Evolutionary conservation across 2,888 invertebrate genomes (phyloP).

Genomic region (Stenodema calcarata): DNA sequence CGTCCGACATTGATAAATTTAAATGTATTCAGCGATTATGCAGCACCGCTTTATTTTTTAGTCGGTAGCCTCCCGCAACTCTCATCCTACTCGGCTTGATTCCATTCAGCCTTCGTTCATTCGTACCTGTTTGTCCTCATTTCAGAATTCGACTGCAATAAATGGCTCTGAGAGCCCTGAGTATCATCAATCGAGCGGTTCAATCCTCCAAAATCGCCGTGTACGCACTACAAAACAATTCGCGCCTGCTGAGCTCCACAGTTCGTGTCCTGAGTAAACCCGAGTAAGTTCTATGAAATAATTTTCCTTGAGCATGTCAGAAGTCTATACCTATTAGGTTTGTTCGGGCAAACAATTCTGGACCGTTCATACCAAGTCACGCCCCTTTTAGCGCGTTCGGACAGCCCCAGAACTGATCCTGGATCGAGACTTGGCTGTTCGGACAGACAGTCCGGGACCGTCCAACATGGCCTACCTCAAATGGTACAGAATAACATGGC

Average conservation of each 20-base stretch:
- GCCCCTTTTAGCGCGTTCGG: no score
- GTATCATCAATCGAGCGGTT: background rate
- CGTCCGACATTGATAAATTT: background rate
- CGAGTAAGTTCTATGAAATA: background rate
- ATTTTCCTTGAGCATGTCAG: no score
- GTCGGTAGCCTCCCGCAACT: background rate
- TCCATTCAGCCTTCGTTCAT: background rate
- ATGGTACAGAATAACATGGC: no score
- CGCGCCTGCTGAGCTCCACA: background rate
- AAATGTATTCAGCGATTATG: background rate
- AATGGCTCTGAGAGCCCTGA: conserved; percentile 10
- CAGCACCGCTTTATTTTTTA: background rate
- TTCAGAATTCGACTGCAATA: background rate
- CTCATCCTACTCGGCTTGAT: no score
- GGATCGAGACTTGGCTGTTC: no score
- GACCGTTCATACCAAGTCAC: no score
- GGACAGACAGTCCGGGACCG: no score
- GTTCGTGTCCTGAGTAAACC: background rate
- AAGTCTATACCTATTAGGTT: no score
- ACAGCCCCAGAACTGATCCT: no score
- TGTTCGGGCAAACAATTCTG: no score
- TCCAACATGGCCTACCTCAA: no score
- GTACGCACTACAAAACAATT: background rate
- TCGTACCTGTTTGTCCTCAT: background rate
- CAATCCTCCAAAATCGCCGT: background rate